Base-by-base conservation (phyloP, 1,140 invertebrate species). In the Dolichoris vasculosae region DNA sequence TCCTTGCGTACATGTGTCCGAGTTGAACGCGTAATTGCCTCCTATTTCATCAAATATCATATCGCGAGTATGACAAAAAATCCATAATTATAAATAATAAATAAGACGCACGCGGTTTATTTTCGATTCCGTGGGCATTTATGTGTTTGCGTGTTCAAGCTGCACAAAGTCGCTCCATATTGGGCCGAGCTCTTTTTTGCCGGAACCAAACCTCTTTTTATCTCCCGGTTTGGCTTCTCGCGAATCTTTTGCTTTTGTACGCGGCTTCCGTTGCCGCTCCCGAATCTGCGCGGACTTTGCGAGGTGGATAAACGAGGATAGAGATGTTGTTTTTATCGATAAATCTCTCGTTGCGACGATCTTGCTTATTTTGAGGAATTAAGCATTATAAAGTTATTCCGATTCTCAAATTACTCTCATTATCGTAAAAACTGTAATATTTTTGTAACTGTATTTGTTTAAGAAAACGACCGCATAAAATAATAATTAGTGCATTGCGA, bases 1-100 rank as follows among this genome's bases (percentile, higher is more conserved):
- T 55, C 30, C 15, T 43, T 55, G 48, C 20, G 23, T 67, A 20
- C 76, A 38, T 38, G 64, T 26, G 32, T 43, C n/a, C 26, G 51
- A 64, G 32, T 48, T 51, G 6, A 6, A 35, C 55, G 23, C 48
- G 64, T 80, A 84, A 84, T 84, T 84, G 64, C 63, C 63, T 48
- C 17, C 26, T 67, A 81, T 81, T 81, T 15, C 32, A 79, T 79
- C 9, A 78, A 78, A 64, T 46, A 43, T 80, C 40, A 26, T 46
- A 46, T 67, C 38, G 11, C 63, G 73, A 86, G 84, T 83, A 46
- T 13, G n/a, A 82, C 63, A 85, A 89, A 91, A 91, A 91, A 90
- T 91, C 88, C 89, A 90, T 92, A 91, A 90, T 91, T 90, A 81
- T 81, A 90, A 89, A 91, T 90, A 90, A 91, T 89, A 90, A 91